Conservation (phyloP, 2,888 invertebrate species). For the Dendrolimus pini region DNA sequence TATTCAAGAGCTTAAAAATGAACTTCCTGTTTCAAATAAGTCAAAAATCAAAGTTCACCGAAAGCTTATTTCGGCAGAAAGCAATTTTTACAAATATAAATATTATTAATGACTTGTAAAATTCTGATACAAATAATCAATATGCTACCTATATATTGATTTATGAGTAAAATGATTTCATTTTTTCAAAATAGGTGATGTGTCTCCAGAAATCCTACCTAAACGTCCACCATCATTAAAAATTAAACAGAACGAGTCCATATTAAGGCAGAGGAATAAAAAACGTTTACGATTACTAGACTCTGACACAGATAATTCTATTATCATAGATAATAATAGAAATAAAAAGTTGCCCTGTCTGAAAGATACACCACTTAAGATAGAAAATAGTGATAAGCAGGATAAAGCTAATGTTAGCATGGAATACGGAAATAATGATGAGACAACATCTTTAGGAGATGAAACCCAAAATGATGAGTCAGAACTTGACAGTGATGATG, state of each 20-base stretch:
- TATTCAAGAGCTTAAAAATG: too few relatives aligned
- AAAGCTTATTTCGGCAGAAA: too few relatives aligned
- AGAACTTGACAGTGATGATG: constrained; percentile 10
- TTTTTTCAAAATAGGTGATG: not conserved
- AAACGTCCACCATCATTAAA: constrained; percentile 31
- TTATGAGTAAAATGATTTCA: not conserved
- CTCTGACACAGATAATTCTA: constrained; percentile 63
- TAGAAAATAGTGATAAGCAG: constrained; percentile 16
- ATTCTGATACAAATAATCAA: too few relatives aligned
- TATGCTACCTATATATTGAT: too few relatives aligned
- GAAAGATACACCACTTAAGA: constrained; percentile 55
- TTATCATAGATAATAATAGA: constrained; percentile 47
- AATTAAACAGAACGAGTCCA: constrained; percentile 29
- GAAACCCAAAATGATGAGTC: not conserved
- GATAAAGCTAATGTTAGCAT: constrained; percentile 2
- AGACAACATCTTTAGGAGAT: not conserved
- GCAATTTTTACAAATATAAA: too few relatives aligned
- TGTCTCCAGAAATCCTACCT: constrained; percentile 55
- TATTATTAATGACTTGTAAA: too few relatives aligned
- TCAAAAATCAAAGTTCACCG: too few relatives aligned
- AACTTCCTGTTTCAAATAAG: too few relatives aligned
- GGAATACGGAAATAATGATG: not conserved
- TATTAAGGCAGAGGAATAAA: constrained; percentile 37
- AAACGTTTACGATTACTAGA: constrained; percentile 53
- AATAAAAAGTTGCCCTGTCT: constrained; percentile 46